A percentile compares a stretch with the other conserved stretches of the same genome.
These are phyloP conservation scores for Onychomys torridus DNA, from an alignment of 2,797 vertebrate species.

Conservation along the genomic window DNA sequence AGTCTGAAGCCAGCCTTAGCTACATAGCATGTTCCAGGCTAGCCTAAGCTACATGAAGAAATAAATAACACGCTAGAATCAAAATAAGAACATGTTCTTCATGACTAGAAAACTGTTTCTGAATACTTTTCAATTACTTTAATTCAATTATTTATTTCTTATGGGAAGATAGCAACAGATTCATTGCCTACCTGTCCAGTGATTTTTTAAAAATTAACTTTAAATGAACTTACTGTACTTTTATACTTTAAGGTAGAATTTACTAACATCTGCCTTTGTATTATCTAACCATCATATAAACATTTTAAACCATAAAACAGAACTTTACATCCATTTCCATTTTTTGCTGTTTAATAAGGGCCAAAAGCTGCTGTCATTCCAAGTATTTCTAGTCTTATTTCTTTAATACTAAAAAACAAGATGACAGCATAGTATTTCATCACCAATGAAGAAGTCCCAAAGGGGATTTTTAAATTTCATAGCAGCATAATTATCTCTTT, in stretches of 20 bases:
- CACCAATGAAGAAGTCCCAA: slow-evolving; percentile 62
- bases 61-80: neutral
- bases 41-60: neutral
- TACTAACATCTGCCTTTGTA: slow-evolving; percentile 69
- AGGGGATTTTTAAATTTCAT: slow-evolving; percentile 19
- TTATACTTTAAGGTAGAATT: slow-evolving; percentile 52
- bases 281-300: slow-evolving; percentile 67
- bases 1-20: neutral
- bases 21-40: neutral
- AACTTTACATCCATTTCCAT: slow-evolving; percentile 37
- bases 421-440: slow-evolving; percentile 64
- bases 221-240: slow-evolving; percentile 68
- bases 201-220: neutral
- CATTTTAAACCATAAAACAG: slow-evolving; percentile 50
- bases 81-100: slow-evolving; percentile 38
- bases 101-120: slow-evolving; percentile 44
- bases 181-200: slow-evolving; percentile 38
- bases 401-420: slow-evolving; percentile 71
- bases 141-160: slow-evolving; percentile 44
- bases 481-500: neutral
- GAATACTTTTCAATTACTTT: slow-evolving; percentile 56
- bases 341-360: slow-evolving; percentile 61
- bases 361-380: slow-evolving; percentile 60
- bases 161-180: slow-evolving; percentile 53
- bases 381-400: slow-evolving; percentile 62